Evolutionary conservation across 2,797 vertebrate species (phyloP).

Genomic region (Hippoglossus hippoglossus): DNA sequence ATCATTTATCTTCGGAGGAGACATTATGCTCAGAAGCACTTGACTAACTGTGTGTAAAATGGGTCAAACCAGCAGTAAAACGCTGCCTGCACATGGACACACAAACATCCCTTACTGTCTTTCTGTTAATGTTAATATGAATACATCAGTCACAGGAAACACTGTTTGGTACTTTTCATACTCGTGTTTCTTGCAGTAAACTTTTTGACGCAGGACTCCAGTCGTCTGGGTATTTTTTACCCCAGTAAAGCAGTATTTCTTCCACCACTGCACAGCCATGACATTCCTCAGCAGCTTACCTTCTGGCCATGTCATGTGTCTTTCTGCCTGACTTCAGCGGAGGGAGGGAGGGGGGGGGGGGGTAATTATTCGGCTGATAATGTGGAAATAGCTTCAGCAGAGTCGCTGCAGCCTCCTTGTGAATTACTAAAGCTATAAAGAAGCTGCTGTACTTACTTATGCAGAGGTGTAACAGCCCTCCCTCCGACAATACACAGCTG

Average conservation of each 20-base stretch:
- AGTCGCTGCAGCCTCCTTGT: neutral
- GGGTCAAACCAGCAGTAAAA: no score
- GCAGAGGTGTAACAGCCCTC: neutral
- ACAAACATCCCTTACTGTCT: no score
- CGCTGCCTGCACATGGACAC: no score
- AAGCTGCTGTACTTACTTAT: constrained; percentile 3
- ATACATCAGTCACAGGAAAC: no score
- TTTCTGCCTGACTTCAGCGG: constrained; percentile 4
- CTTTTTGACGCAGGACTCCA: no score
- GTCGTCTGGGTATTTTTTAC: neutral
- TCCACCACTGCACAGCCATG: neutral
- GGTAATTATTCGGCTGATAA: constrained; percentile 7
- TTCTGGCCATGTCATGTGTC: constrained; percentile 45
- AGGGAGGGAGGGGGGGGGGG: no score
- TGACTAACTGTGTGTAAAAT: no score
- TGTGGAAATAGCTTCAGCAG: neutral
- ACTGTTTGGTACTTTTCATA: no score
- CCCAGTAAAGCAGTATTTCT: neutral
- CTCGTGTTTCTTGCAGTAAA: neutral
- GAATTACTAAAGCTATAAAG: neutral
- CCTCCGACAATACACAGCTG: constrained; percentile 30
- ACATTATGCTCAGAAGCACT: no score
- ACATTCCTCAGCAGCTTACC: constrained; percentile 55
- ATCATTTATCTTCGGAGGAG: no score
- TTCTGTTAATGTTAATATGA: no score